Evolutionary conservation across 37 sponge, comb jelly and placozoan species (phyloP), one percentile per base, ranked within the genome.

Genomic region (Cliona cf. orientalis): DNA sequence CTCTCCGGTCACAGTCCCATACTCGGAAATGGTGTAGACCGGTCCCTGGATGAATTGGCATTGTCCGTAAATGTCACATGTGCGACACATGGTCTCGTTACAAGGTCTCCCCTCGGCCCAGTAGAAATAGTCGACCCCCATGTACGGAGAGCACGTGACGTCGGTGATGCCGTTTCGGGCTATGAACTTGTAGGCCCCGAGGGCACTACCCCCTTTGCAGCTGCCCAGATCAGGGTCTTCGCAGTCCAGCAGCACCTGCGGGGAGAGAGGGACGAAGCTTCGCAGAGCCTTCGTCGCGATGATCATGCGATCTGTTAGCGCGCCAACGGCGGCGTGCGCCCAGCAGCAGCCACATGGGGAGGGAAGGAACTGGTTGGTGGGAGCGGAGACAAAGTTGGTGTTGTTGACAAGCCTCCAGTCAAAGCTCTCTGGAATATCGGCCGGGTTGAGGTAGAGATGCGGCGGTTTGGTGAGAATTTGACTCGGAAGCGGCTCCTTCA

Each of bases 331-430:
- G 6, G 86, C 94, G 63, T 86, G 90, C 12, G 94, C 94, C 94
- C 94, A 93, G 57, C 94, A 93, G 34, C 80, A 74, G 49, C 94
- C 94, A 63, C 94, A 93, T 0, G 94, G 90, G 0, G 75, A 75
- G 42, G 94, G 94, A 1, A 88, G 65, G 64, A 89, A 81, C 78
- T 93, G 94, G 66, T 86, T 93, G 26, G 89, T 85, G 0, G 68
- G 80, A 14, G 75, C 73, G 2, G 87, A 71, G 55, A 93, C 86
- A 64, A 70, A 86, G 58, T 35, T 41, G 0, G 78, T 78, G 44
- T 84, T 78, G 74, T 87, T 87, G 7, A 80, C 73, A 21, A 34
- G 25, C 33, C 86, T 76, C 94, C 94, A 93, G 79, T 89, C 87
- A 57, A 86, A 93, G 31, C 45, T 21, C 32, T 61, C 72, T 1